A percentile compares a stretch with the other conserved stretches of the same genome.
These are phyloP conservation scores for Amphipoea oculea DNA, from an alignment of 2,888 invertebrate genomes.

Conservation along the genomic window DNA sequence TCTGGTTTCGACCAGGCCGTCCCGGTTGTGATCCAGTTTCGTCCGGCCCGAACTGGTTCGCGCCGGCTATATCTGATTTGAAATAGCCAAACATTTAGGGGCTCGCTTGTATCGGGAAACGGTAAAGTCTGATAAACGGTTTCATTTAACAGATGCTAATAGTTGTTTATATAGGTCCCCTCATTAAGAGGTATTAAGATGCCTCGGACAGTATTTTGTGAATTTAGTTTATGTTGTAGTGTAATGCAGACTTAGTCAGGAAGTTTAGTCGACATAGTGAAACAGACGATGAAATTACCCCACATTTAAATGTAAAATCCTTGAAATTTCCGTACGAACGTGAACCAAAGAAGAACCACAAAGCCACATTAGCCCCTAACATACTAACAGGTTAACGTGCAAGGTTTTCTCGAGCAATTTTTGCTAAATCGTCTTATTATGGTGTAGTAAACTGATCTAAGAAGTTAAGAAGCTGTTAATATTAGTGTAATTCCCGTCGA, in stretches of 20 bases:
- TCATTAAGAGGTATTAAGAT: constrained; percentile 60
- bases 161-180: constrained; percentile 57
- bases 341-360: constrained; percentile 7
- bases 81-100: constrained; percentile 81
- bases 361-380: constrained; percentile 25
- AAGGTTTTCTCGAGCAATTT: constrained; percentile 27
- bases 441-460: constrained; percentile 53
- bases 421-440: constrained; percentile 49
- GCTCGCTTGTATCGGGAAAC: constrained; percentile 61
- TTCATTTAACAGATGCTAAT: constrained; percentile 63
- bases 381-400: constrained; percentile 25
- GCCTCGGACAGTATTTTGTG: constrained; percentile 24
- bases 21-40: constrained; percentile 77
- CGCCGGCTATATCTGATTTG: constrained; percentile 82
- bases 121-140: constrained; percentile 64
- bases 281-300: not conserved
- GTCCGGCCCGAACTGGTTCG: constrained; percentile 63
- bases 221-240: constrained; percentile 33
- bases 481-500: constrained; percentile 60
- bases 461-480: constrained; percentile 60
- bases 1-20: constrained; percentile 83
- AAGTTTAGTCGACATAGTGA: not conserved
- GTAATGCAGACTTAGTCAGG: not conserved
- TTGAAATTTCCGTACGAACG: not conserved
- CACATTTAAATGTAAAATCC: not conserved